Evolutionary conservation across 1,140 invertebrate genomes (phyloP).

Genomic region (Ostrea edulis): DNA sequence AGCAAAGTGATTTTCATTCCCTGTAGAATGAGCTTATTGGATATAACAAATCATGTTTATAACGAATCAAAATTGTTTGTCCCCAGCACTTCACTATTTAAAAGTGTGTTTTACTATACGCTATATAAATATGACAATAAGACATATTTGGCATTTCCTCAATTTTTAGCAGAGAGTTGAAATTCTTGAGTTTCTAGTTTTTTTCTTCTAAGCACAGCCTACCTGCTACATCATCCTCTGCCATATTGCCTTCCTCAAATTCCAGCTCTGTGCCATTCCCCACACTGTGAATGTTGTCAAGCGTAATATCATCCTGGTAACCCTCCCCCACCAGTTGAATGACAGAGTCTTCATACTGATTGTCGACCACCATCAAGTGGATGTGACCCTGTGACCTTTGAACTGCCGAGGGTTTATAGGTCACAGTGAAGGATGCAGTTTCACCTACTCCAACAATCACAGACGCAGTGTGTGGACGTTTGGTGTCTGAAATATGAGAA

Average conservation of each 20-base stretch:
- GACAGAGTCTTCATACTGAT: slow-evolving; percentile 79
- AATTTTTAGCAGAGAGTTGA: too few relatives aligned
- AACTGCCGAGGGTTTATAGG: slow-evolving; percentile 69
- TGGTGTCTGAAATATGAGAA: slow-evolving; percentile 65
- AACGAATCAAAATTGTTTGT: too few relatives aligned
- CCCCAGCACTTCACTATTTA: too few relatives aligned
- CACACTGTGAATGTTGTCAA: slow-evolving; percentile 77
- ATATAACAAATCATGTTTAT: too few relatives aligned
- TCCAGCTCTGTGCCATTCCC: slow-evolving; percentile 58
- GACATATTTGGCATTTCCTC: too few relatives aligned
- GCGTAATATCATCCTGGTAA: slow-evolving; percentile 79
- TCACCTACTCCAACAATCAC: slow-evolving; percentile 75
- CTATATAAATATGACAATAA: too few relatives aligned
- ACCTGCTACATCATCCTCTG: slow-evolving; percentile 77
- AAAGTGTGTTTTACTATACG: too few relatives aligned
- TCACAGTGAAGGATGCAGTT: slow-evolving; percentile 73
- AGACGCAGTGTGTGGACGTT: slow-evolving; percentile 76
- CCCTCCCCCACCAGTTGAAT: slow-evolving; percentile 79
- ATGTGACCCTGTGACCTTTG: slow-evolving; percentile 76
- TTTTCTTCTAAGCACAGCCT: neutral
- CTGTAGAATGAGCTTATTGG: too few relatives aligned
- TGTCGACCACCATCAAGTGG: slow-evolving; percentile 76
- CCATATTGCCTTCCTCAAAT: slow-evolving; percentile 72
- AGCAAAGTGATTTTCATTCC: too few relatives aligned
- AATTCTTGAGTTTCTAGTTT: too few relatives aligned